Evolutionary conservation across 1,140 invertebrate species (phyloP), one percentile per base, ranked within the genome.

Genomic region (Battus philenor): DNA sequence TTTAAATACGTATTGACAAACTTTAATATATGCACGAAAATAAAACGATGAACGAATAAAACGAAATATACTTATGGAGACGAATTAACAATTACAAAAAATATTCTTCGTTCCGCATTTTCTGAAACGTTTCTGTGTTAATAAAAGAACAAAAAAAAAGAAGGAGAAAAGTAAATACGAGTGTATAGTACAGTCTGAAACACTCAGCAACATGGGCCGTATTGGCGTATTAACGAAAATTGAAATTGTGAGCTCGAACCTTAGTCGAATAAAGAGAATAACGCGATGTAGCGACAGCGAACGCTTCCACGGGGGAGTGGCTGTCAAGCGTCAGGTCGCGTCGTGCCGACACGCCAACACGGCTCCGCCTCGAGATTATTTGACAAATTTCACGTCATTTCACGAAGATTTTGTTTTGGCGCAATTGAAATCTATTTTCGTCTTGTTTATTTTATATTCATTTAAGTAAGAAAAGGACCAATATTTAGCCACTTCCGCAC

Each of bases 231-330:
- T 33, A 33, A 33, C 31, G 31, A 33, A 33, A 33, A 33, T 33
- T 33, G 31, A 17, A 33, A 33, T 33, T 33, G 31, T 17, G 31
- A 33, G 31, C 7, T 13, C 8, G 17, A 33, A 33, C 31, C 17
- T 33, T 33, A 17, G 31, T 13, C 15, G 31, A 17, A 17, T 33
- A 33, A 33, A 33, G 31, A 17, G 17, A 33, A 33, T 33, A 33
- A 33, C 31, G 13, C 31, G 13, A 33, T 33, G 9, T n/a, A 24
- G 15, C 31, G 31, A 16, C 31, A 32, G 16, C 30, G 17, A 24
- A 33, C 10, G 31, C 4, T 17, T 33, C n/a, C 31, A 33, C 15
- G n/a, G 31, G 31, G 31, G 31, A 33, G 31, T 9, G 17, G 8
- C 31, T 33, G 31, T 33, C 31, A 33, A 16, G 13, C n/a, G 8